These are phyloP conservation scores for Eupsilia transversa DNA, from an alignment of 2,888 invertebrate genomes.

Conservation along the genomic window DNA sequence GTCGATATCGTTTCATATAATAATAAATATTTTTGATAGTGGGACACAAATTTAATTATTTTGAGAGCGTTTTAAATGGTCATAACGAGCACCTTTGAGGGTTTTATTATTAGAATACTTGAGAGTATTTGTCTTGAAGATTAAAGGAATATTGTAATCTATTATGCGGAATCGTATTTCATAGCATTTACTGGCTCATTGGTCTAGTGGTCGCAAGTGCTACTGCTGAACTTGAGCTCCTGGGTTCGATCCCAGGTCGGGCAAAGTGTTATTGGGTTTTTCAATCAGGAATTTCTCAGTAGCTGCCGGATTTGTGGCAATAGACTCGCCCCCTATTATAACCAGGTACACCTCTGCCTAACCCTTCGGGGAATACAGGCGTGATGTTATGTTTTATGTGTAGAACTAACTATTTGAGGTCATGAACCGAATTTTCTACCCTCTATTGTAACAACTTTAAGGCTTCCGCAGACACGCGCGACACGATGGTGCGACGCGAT, in stretches of 20 bases:
- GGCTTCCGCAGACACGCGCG: too few relatives aligned
- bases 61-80: slow-evolving; percentile 52
- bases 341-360: background rate
- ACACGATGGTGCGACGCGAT: too few relatives aligned
- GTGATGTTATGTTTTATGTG: background rate
- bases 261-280: background rate
- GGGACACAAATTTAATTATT: slow-evolving; percentile 51
- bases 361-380: background rate
- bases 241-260: too few relatives aligned
- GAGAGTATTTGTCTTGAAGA: slow-evolving; percentile 18
- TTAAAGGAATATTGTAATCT: slow-evolving; percentile 14
- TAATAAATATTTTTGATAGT: slow-evolving; percentile 24
- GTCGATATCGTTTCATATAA: background rate
- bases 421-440: background rate
- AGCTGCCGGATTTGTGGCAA: background rate
- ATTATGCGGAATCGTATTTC: background rate
- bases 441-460: background rate
- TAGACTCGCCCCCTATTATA: background rate
- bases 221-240: background rate
- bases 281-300: background rate
- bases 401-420: background rate
- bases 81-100: slow-evolving; percentile 32
- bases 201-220: too few relatives aligned
- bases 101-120: slow-evolving; percentile 35
- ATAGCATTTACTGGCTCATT: background rate